These are phyloP conservation scores for Dysmachus trigonus DNA, from an alignment of 2,888 invertebrate genomes.

Conservation along the genomic window DNA sequence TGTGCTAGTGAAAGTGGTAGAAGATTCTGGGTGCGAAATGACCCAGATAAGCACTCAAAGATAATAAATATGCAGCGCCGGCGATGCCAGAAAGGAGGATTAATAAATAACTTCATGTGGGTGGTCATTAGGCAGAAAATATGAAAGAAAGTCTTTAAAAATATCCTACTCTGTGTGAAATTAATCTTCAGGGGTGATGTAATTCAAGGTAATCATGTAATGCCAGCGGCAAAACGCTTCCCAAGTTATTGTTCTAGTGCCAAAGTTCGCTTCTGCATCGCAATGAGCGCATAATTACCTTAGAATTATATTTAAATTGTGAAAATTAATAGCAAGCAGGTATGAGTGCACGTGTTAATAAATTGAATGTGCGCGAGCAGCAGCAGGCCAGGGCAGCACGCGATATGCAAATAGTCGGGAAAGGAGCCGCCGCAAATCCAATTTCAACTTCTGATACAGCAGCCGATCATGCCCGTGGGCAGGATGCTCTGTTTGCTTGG, in stretches of 20 bases:
- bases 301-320: neutral
- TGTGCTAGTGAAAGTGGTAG: neutral
- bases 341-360: slow-evolving; percentile 25
- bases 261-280: neutral
- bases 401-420: slow-evolving; percentile 25
- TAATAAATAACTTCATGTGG: neutral
- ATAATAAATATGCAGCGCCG: neutral
- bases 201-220: neutral
- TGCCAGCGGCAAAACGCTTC: neutral
- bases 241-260: neutral
- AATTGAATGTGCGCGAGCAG: neutral
- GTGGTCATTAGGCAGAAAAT: neutral
- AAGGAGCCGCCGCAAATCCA: neutral
- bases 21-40: neutral
- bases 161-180: neutral
- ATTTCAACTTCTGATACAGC: slow-evolving; percentile 38
- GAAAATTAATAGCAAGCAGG: neutral
- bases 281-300: neutral
- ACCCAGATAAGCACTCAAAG: neutral
- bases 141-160: neutral
- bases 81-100: neutral
- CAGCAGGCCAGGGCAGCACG: neutral
- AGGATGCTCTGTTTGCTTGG: slow-evolving; percentile 1
- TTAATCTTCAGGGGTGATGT: neutral
- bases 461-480: neutral